Percentiles rank a stretch among this genome's conserved stretches.
These are phyloP conservation scores for Lepidotrigona ventralis DNA, from an alignment of 1,140 invertebrate species.

Conservation along the genomic window DNA sequence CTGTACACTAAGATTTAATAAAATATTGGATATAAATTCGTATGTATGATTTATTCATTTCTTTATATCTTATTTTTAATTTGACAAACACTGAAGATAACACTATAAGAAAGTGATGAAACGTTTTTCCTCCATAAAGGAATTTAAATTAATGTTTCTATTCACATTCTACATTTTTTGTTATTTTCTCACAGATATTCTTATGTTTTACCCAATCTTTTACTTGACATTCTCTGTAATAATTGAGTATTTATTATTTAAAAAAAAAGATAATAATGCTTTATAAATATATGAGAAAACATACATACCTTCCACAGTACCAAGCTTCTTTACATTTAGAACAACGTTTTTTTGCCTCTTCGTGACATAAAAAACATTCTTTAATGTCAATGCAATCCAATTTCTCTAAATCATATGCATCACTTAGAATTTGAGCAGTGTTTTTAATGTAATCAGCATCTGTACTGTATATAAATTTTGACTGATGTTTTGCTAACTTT, in stretches of 20 bases:
- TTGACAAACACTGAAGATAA: too few species aligned
- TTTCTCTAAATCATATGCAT: conserved; percentile 79
- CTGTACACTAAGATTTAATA: conserved; percentile 78
- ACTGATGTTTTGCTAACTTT: conserved; percentile 81
- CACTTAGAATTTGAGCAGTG: conserved; percentile 78
- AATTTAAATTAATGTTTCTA: conserved; percentile 21
- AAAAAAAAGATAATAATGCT: conserved; percentile 2
- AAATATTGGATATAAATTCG: conserved; percentile 67
- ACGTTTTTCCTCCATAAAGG: neutral
- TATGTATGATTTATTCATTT: conserved; percentile 54
- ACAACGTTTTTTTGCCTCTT: conserved; percentile 77
- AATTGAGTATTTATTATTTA: conserved; percentile 3
- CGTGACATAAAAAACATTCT: conserved; percentile 76
- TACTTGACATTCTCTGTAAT: conserved; percentile 78
- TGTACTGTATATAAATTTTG: conserved; percentile 79
- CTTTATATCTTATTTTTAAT: conserved; percentile 22
- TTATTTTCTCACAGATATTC: conserved; percentile 68
- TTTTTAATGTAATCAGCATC: conserved; percentile 79
- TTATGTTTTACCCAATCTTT: conserved; percentile 78
- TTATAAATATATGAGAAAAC: conserved; percentile 6
- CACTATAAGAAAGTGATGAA: neutral
- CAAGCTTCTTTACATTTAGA: conserved; percentile 79
- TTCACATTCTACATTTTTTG: conserved; percentile 49
- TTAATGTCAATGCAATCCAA: conserved; percentile 73
- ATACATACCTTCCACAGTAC: conserved; percentile 80